Evolutionary conservation across 1,140 invertebrate species (phyloP).

Genomic region (Drosophila ambigua): DNA sequence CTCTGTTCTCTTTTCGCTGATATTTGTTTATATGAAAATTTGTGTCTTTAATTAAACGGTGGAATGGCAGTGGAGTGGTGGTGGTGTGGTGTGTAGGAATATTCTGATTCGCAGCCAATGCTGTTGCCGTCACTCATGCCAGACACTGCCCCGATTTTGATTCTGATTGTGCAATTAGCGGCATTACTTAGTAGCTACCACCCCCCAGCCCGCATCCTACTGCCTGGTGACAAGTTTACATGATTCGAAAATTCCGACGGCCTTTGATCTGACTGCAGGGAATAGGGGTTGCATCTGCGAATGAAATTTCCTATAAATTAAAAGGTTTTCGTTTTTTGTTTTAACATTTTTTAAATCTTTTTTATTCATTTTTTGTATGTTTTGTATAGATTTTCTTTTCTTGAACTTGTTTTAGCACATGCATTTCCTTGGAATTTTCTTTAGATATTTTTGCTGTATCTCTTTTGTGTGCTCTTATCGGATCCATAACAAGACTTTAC

Average conservation of each 20-base stretch:
- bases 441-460: conserved; percentile 15
- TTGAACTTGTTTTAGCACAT: conserved; percentile 59
- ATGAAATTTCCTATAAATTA: neutral
- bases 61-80: conserved; percentile 48
- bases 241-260: conserved; percentile 57
- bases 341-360: conserved; percentile 23
- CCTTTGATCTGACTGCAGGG: conserved; percentile 55
- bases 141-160: conserved; percentile 18
- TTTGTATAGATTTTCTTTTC: conserved; percentile 12
- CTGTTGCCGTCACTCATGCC: conserved; percentile 63
- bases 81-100: too few relatives aligned
- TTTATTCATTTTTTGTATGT: conserved; percentile 30
- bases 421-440: conserved; percentile 28
- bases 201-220: conserved; percentile 1
- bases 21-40: conserved; percentile 75
- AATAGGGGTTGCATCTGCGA: neutral
- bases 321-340: neutral
- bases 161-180: conserved; percentile 75
- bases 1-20: conserved; percentile 52
- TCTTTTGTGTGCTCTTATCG: conserved; percentile 41
- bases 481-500: conserved; percentile 17
- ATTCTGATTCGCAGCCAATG: conserved; percentile 2
- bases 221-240: conserved; percentile 62
- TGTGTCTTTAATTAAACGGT: conserved; percentile 70
- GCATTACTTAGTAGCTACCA: conserved; percentile 9